phyloP scores from a whole-genome alignment of 2,113 vertebrate species.

The Antennarius striatus region DNA sequence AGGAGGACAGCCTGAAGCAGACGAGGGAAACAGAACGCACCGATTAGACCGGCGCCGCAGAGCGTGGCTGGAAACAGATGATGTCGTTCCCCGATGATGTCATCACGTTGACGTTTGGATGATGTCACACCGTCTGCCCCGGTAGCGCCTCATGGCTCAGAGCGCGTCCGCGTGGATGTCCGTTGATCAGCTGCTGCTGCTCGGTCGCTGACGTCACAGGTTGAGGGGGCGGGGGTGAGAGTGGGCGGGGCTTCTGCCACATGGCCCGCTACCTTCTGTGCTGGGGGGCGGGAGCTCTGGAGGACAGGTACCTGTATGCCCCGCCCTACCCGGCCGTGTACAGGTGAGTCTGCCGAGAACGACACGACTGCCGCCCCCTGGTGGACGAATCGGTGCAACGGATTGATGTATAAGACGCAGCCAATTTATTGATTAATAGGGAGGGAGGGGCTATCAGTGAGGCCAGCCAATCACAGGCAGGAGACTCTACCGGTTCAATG shows the following conservation, averaged over 20 bases:
- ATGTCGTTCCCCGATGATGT: constrained; percentile 22
- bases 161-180: constrained; percentile 6
- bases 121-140: not conserved
- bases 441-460: too few species aligned
- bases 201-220: constrained; percentile 17
- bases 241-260: constrained; percentile 16
- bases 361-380: too few species aligned
- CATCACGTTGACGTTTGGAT: constrained; percentile 2
- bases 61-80: constrained; percentile 5
- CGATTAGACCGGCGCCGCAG: not conserved
- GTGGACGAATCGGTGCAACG: too few species aligned
- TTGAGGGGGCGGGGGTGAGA: constrained; percentile 10
- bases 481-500: too few species aligned
- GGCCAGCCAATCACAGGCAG: too few species aligned
- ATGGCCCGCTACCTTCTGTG: constrained; percentile 79
- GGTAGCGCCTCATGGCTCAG: not conserved
- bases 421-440: too few species aligned
- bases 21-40: not conserved
- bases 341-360: constrained; percentile 57
- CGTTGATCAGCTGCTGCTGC: constrained; percentile 16
- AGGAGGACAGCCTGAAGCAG: not conserved
- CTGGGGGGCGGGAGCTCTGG: constrained; percentile 77
- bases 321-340: constrained; percentile 73
- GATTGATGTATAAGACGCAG: too few species aligned
- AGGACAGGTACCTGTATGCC: constrained; percentile 73